phyloP scores from a whole-genome alignment of 2,797 vertebrate species.

The Cyprinodon diabolis region DNA sequence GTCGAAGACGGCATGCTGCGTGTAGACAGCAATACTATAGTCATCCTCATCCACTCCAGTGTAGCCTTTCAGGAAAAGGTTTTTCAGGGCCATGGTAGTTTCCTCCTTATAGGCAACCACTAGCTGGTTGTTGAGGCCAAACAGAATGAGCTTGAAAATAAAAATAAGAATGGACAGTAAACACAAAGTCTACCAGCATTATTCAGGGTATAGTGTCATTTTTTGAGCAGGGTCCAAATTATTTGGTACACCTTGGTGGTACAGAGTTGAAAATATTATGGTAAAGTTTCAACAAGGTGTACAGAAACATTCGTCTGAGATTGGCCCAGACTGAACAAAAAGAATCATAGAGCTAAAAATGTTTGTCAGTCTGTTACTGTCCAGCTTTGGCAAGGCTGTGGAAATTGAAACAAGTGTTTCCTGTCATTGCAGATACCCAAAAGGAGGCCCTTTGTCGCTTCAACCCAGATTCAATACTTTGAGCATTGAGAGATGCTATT shows the following conservation, averaged over 20 bases:
- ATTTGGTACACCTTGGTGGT: neutral
- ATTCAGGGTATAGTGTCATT: neutral
- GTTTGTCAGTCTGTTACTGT: neutral
- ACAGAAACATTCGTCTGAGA: neutral
- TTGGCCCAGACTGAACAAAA: neutral
- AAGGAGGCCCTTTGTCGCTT: neutral
- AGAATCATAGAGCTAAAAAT: neutral
- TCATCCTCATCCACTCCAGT: constrained; percentile 90
- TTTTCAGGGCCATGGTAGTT: constrained; percentile 90
- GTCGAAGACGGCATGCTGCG: constrained; percentile 84
- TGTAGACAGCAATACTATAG: constrained; percentile 88
- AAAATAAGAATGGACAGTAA: neutral
- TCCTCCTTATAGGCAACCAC: constrained; percentile 97
- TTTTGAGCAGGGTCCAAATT: too few relatives aligned
- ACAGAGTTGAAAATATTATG: neutral
- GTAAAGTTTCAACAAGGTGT: neutral
- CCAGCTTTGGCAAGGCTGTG: neutral
- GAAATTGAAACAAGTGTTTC: neutral
- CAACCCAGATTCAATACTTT: neutral
- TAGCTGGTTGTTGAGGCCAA: constrained; percentile 95
- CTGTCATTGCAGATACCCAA: neutral
- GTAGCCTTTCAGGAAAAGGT: constrained; percentile 91
- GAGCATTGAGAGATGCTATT: neutral
- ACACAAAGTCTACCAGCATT: neutral
- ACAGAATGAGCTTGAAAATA: constrained; percentile 86